Evolutionary conservation across 2,113 vertebrate species (phyloP), one percentile per base, ranked within the genome.

Genomic region (Ancistrus triradiatus): DNA sequence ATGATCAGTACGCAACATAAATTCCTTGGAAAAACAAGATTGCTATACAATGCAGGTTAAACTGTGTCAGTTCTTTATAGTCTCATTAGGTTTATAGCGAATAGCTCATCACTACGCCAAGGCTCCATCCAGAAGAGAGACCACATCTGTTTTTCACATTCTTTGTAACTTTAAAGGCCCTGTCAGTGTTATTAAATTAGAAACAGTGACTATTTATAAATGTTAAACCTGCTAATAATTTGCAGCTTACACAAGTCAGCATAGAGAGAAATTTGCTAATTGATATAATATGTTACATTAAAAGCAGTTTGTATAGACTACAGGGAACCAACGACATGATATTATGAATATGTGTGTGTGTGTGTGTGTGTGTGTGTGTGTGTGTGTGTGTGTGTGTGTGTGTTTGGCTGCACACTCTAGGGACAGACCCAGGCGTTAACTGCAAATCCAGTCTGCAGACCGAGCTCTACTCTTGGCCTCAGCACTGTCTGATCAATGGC

Each of bases 401-500:
- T 35, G 47, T 37, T 38, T 28, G 42, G 53, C 47, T 48, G 21
- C 28, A 53, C 53, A 65, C 63, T 56, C 63, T 42, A 47, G 63
- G 63, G 53, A 59, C 52, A 31, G 53, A 68, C 59, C 31, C 59
- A 68, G 86, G n/a, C n/a, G n/a, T 90, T 88, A 90, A 88, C 88
- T 85, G 87, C 88, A 91, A 90, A 93, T 91, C 89, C 89, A 89
- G 86, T 87, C 87, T 88, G 87, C 87, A 90, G 83, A 85, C 86
- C 83, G 81, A 83, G 88, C 88, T 89, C 90, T 90, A 90, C 92
- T n/a, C n/a, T n/a, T 87, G 88, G 88, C 88, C 90, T 89, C 88
- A 88, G 90, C 87, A 84, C 80, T 83, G 84, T 85, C 88, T 91
- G 90, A 92, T 93, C 90, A 92, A 91, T 91, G 88, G 86, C 84